phyloP scores from a whole-genome alignment of 2,888 invertebrate genomes.

The Chorisops tibialis region DNA sequence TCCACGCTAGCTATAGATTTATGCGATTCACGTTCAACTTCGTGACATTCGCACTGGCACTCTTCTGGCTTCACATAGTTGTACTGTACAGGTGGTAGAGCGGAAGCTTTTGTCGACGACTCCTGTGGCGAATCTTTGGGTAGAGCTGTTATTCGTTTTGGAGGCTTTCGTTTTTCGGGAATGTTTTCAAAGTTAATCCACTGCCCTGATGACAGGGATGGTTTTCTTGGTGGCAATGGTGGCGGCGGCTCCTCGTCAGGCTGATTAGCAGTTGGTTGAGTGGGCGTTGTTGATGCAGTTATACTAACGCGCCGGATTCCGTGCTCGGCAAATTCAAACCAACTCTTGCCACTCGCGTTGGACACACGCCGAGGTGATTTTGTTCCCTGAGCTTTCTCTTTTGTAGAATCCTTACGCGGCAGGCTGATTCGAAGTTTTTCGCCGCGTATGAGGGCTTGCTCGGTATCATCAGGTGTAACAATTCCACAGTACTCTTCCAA shows the following conservation, averaged over 20 bases:
- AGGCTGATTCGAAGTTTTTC: constrained; percentile 69
- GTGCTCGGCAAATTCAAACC: constrained; percentile 64
- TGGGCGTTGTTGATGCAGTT: constrained; percentile 44
- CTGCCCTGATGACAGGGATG: constrained; percentile 51
- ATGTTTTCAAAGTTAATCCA: constrained; percentile 89
- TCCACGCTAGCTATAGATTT: constrained; percentile 46
- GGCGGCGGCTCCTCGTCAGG: constrained; percentile 48
- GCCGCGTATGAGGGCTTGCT: constrained; percentile 43
- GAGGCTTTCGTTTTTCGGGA: constrained; percentile 75
- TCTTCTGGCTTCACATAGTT: constrained; percentile 85
- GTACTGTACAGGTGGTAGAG: constrained; percentile 56
- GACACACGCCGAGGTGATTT: constrained; percentile 57
- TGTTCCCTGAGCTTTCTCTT: constrained; percentile 44
- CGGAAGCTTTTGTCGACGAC: not conserved
- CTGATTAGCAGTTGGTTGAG: constrained; percentile 28
- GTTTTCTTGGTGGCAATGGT: constrained; percentile 52
- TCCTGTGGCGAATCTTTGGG: constrained; percentile 55
- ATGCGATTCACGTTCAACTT: constrained; percentile 50
- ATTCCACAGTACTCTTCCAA: constrained; percentile 67
- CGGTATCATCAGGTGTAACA: constrained; percentile 43
- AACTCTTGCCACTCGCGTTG: constrained; percentile 54
- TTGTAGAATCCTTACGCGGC: constrained; percentile 58
- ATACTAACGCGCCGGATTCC: constrained; percentile 51
- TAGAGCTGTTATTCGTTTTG: constrained; percentile 78
- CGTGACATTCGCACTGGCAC: constrained; percentile 84